phyloP scores from a whole-genome alignment of 2,888 invertebrate species.

The Aphidoletes aphidimyza region DNA sequence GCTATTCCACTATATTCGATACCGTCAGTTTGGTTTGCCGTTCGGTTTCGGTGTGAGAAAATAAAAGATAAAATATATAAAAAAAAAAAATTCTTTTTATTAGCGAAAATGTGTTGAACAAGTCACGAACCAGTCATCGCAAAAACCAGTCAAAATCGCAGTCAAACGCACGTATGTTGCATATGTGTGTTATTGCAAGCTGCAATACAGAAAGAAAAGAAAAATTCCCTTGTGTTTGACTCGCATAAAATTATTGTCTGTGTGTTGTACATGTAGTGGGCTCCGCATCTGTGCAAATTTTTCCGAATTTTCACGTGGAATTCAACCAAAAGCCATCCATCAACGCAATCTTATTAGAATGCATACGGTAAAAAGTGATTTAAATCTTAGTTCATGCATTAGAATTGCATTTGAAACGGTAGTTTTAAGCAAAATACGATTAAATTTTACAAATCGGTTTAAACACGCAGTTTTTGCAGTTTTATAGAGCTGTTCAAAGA shows the following conservation, averaged over 20 bases:
- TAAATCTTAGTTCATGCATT: neutral
- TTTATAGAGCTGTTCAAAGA: no score
- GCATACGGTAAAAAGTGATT: constrained; percentile 32
- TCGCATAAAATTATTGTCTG: no score
- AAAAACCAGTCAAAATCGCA: neutral
- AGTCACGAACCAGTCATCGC: constrained; percentile 38
- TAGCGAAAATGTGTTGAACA: constrained; percentile 6
- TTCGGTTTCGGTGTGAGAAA: neutral
- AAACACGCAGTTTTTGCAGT: no score
- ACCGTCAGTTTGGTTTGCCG: no score
- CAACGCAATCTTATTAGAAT: constrained; percentile 18
- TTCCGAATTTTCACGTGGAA: constrained; percentile 27
- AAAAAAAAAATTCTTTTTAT: neutral
- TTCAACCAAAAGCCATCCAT: neutral
- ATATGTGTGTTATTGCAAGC: neutral
- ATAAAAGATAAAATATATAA: neutral
- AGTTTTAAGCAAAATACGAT: neutral
- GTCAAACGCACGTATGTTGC: neutral
- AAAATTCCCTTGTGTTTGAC: no score
- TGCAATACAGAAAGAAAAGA: neutral
- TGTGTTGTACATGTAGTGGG: no score
- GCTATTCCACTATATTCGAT: no score
- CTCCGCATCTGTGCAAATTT: constrained; percentile 45
- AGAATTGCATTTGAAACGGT: neutral
- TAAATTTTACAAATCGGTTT: no score